Evolutionary conservation across 35 echinoderm and acorn worm species (phyloP).

Genomic region (Holothuria glaberrima): DNA sequence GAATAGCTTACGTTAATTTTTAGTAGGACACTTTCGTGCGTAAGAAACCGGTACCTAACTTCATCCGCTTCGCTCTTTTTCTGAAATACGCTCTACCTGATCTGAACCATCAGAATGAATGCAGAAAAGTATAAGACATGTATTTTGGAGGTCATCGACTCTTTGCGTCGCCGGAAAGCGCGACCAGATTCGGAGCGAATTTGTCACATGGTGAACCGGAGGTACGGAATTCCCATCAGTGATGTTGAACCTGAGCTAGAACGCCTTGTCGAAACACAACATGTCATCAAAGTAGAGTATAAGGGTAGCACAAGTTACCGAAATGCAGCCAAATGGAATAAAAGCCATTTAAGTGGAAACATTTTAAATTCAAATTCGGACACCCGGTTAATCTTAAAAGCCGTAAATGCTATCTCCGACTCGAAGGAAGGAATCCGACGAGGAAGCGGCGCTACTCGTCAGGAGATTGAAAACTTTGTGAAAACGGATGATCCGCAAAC

Average conservation of each 20-base stretch:
- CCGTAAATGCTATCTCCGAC: constrained; percentile 59
- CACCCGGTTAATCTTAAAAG: constrained; percentile 70
- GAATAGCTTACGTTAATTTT: background rate
- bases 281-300: constrained; percentile 97
- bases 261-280: constrained; percentile 90
- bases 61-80: constrained; percentile 29
- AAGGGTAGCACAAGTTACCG: constrained; percentile 98
- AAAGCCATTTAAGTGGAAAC: constrained; percentile 89
- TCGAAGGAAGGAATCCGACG: constrained; percentile 23
- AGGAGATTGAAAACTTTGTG: constrained; percentile 88
- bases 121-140: constrained; percentile 72
- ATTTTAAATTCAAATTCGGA: constrained; percentile 84
- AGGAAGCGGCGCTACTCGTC: constrained; percentile 50
- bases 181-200: constrained; percentile 99
- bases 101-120: constrained; percentile 64
- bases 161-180: constrained; percentile 90
- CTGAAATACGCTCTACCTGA: background rate
- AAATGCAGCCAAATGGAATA: constrained; percentile 97
- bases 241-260: constrained; percentile 88
- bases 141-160: constrained; percentile 92
- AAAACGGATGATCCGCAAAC: constrained; percentile 67
- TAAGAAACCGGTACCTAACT: background rate
- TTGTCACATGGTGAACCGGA: constrained; percentile 96
- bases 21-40: background rate
- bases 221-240: constrained; percentile 76